Evolutionary conservation across 2,113 vertebrate species (phyloP), one percentile per base, ranked within the genome.

Genomic region (Antechinus flavipes): DNA sequence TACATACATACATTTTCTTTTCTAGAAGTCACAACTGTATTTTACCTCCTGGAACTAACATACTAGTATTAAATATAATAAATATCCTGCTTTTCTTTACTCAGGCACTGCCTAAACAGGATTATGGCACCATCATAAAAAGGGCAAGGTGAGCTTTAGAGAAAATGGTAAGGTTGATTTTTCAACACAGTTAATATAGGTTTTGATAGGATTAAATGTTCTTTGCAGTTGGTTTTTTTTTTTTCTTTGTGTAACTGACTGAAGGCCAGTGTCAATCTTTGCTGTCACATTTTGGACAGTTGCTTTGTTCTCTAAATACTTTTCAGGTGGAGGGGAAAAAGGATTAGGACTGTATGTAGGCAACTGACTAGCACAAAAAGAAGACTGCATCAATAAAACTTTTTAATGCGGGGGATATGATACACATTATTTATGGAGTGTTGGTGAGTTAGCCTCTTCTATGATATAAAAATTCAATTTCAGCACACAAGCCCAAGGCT

Each of bases 151-250:
- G 0, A 0, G 94, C 84, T 89, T 92, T 58, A 93, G 52, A 55
- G 93, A 96, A 95, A 47, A 95, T 58, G 58, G 46, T 91, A 96
- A 92, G 94, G 53, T 95, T 97, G 95, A 90, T 91, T 92, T 96
- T 93, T 52, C 47, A 96, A 53, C 42, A 16, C 89, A 92, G 56
- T 93, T 90, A 93, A 92, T 94, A 84, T 92, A 54, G 52, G 24
- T 92, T 91, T 47, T 16, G 7, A 14, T 55, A 90, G 89, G 35
- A 89, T 97, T 90, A 42, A 2, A 25, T n/a, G 52, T 97, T 93
- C 47, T 92, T 54, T 94, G 91, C 89, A 92, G 92, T 4, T 1
- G 0, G 42, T 8, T 68, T 90, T 42, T 52, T 8, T 90, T 42
- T 52, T 1, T 8, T 47, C 76, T 91, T 35, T 25, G 47, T 47